Evolutionary conservation across 2,888 invertebrate species (phyloP).

Genomic region (Hedychridium roseum): DNA sequence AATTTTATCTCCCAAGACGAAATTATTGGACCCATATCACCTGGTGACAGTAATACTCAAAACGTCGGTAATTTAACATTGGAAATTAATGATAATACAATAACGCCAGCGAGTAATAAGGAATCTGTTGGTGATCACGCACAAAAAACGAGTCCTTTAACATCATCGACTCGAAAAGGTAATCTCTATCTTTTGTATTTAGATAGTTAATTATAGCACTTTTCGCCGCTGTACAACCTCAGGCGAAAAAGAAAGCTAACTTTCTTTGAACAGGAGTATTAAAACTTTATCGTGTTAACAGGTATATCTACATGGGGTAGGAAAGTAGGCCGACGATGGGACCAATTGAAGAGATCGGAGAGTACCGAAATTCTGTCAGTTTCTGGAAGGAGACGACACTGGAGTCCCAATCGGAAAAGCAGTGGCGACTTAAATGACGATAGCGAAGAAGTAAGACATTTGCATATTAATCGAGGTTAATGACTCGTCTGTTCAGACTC

Average conservation of each 20-base stretch:
- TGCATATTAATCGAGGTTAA: no score
- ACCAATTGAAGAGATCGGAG: slow-evolving; percentile 69
- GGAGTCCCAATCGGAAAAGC: slow-evolving; percentile 61
- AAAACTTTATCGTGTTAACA: no score
- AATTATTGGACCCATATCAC: background rate
- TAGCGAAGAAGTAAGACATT: slow-evolving; percentile 44
- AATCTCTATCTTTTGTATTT: no score
- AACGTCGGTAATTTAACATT: no score
- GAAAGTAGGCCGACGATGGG: slow-evolving; percentile 70
- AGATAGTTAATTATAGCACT: no score
- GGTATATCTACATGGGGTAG: slow-evolving; percentile 71
- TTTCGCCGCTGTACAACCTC: no score
- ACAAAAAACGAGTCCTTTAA: slow-evolving; percentile 16
- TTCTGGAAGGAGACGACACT: slow-evolving; percentile 61
- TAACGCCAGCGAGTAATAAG: no score
- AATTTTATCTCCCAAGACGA: slow-evolving; percentile 51
- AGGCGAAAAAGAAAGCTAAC: no score
- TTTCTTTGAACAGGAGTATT: no score
- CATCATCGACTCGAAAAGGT: slow-evolving; percentile 57
- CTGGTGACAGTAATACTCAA: background rate
- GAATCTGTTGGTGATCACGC: no score
- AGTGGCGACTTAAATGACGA: slow-evolving; percentile 32
- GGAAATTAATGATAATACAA: no score
- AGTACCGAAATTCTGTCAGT: slow-evolving; percentile 67
- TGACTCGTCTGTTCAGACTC: no score